A percentile compares a stretch with the other conserved stretches of the same genome.
These are phyloP conservation scores for Anguilla megastoma DNA, from an alignment of 2,797 vertebrate species.

Conservation along the genomic window DNA sequence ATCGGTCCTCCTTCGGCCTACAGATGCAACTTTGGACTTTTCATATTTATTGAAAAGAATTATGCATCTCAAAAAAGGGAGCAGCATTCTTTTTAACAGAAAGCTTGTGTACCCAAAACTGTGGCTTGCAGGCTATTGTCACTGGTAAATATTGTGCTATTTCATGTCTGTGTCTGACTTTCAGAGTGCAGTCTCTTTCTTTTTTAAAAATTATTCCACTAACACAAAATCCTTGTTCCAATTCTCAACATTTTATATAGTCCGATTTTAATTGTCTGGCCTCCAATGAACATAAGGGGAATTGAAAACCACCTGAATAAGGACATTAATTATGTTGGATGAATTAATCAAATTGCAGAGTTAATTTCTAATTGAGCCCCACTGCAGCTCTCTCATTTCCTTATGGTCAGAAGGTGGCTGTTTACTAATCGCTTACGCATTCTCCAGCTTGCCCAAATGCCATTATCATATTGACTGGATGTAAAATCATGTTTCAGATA, in stretches of 20 bases:
- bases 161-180: not conserved
- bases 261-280: not conserved
- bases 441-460: not conserved
- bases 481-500: not conserved
- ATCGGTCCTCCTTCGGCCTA: not conserved
- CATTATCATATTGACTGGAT: not conserved
- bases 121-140: not conserved
- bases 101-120: not conserved
- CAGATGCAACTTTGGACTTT: not conserved
- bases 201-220: slow-evolving; percentile 8
- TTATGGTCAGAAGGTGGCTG: not conserved
- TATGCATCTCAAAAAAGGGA: not conserved
- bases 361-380: not conserved
- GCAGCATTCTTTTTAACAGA: too few relatives aligned
- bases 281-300: slow-evolving; percentile 24
- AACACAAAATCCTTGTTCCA: slow-evolving; percentile 3
- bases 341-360: slow-evolving; percentile 27
- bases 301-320: slow-evolving; percentile 29
- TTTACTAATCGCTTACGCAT: not conserved
- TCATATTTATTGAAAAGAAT: not conserved
- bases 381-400: not conserved
- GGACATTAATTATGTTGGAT: slow-evolving; percentile 16
- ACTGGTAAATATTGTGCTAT: not conserved
- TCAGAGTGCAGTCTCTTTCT: not conserved
- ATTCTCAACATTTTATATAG: slow-evolving; percentile 21